Evolutionary conservation across 1,140 invertebrate genomes (phyloP), one percentile per base, ranked within the genome.

Genomic region (Zaprionus ornatus): DNA sequence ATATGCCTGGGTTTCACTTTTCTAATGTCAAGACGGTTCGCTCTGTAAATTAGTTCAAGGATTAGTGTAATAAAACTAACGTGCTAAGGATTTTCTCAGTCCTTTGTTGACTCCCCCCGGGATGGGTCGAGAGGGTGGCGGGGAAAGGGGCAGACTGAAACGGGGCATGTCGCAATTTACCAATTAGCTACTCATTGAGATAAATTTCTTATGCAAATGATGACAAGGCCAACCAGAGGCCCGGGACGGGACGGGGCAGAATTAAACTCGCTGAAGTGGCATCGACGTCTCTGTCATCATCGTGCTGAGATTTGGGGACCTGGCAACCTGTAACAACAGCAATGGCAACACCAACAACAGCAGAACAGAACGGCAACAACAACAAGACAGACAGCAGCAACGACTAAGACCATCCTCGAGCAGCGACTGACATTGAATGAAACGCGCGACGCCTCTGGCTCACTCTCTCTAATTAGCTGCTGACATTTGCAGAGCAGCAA

Each of bases 121-220:
- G 21, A 25, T 29, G 29, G 55, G 42, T 32, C 29, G 66, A 23
- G 23, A 23, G 19, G 6, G 6, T 10, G 37, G 4, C 29, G 21
- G 15, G 23, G 35, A 50, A 6, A 3, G 45, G 32, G 13, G 19
- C n/a, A 17, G 42, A 48, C 7, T 19, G 42, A 45, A 50, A 19
- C 45, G 52, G 57, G 74, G 71, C 75, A 90, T 85, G 85, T 90
- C 81, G 77, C 85, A 81, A 90, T 90, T 88, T 88, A 79, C 81
- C 85, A 88, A 88, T 88, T 88, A 88, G 85, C 85, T 82, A 90
- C 85, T 88, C 85, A 88, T 88, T 88, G 85, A 88, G 85, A 90
- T 88, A 88, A 88, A 88, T 88, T 88, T 88, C 85, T 88, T 88
- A 88, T 88, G 85, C 85, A 88, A 88, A 88, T 88, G 85, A 88